Base-by-base conservation (phyloP, 2,113 vertebrate genomes). In the Gavialis gangeticus region DNA sequence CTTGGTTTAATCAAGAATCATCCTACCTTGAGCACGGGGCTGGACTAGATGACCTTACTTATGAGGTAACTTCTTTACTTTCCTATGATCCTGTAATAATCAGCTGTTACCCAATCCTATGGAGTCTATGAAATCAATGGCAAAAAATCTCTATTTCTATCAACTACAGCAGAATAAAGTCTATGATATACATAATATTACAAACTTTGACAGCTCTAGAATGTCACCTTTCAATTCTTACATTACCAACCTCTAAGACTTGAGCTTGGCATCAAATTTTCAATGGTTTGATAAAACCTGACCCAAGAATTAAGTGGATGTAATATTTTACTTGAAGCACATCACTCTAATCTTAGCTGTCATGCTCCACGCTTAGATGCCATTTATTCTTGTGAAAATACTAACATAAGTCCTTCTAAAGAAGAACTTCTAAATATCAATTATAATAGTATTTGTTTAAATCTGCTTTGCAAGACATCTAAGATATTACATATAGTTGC, bases 211-310 rank as follows among this genome's bases (percentile, higher is more conserved):
- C 37, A 24, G 12, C 34, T 13, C 34, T 9, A 24, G 69, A 37
- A 46, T 21, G 21, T 73, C 69, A 46, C 69, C 6, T 73, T 25
- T 19, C 6, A 60, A 25, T 37, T 34, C 77, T 24, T 22, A 37
- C 11, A 28, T 6, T 30, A 37, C 7, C 17, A 59, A 21, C n/a
- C 56, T 79, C 37, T 37, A 58, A 79, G 19, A 17, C 59, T 14
- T 60, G 57, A 18, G 5, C 16, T 64, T 55, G 24, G 27, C 84
- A 56, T 46, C 6, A 16, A 4, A 3, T 67, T 80, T 27, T 63
- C 6, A 14, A 1, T 34, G 63, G 71, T 18, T 28, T 24, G 55
- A 59, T 67, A 56, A 77, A 46, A 5, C 0, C 0, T 12, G 28
- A 24, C 13, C 76, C n/a, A 5, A 0, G 1, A 13, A 6, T 82